phyloP scores from a whole-genome alignment of 2,888 invertebrate genomes.

The Sinohyriopsis cumingii region DNA sequence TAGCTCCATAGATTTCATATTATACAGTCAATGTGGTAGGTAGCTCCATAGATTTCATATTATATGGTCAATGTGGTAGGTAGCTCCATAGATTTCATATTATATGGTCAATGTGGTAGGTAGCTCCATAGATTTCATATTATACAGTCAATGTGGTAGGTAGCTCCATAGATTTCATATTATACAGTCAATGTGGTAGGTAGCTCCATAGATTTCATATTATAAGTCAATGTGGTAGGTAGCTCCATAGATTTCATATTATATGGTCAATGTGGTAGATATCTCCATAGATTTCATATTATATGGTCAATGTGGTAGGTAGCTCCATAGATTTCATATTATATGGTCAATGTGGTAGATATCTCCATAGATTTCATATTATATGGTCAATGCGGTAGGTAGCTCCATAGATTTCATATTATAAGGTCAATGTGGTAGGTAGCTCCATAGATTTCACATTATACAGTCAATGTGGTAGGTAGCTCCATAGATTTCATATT shows the following conservation, averaged over 20 bases:
- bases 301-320: conserved; percentile 88
- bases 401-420: too few relatives aligned
- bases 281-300: too few relatives aligned
- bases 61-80: conserved; percentile 87
- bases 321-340: too few relatives aligned
- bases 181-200: conserved; percentile 87
- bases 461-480: conserved; percentile 88
- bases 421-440: conserved; percentile 88
- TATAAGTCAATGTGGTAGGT: conserved; percentile 90
- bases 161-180: conserved; percentile 43
- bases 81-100: conserved; percentile 43
- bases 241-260: too few relatives aligned
- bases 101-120: conserved; percentile 87
- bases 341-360: conserved; percentile 88
- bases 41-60: conserved; percentile 43
- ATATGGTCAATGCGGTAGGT: conserved; percentile 88
- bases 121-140: conserved; percentile 43
- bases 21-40: conserved; percentile 87
- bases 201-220: conserved; percentile 43
- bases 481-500: too few relatives aligned
- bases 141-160: conserved; percentile 87
- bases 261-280: conserved; percentile 88
- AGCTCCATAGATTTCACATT: too few relatives aligned
- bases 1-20: conserved; percentile 43
- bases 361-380: too few relatives aligned